A percentile compares a stretch with the other conserved stretches of the same genome.
These are phyloP conservation scores for Ptiloglossa arizonensis DNA, from an alignment of 1,140 invertebrate species.

Conservation along the genomic window DNA sequence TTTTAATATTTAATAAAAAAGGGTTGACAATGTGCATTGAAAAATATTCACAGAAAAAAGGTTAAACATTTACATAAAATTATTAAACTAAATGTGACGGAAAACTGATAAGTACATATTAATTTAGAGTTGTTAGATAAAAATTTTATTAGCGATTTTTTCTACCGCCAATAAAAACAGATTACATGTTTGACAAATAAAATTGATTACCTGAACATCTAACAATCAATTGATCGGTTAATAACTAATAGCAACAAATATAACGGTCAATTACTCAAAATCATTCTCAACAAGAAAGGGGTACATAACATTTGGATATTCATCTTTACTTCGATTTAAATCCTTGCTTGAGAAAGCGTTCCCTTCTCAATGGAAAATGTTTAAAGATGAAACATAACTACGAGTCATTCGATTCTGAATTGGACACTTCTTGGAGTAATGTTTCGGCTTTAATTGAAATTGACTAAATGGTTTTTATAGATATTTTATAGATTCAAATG, in stretches of 20 bases:
- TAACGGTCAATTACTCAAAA: not conserved
- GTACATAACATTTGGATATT: conserved; percentile 16
- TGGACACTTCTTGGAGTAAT: too few species aligned
- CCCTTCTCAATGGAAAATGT: not conserved
- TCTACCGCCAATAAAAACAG: conserved; percentile 9
- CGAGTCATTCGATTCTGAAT: too few species aligned
- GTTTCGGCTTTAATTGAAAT: too few species aligned
- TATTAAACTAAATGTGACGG: not conserved
- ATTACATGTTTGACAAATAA: conserved; percentile 1
- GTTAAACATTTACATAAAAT: not conserved
- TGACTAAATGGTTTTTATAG: too few species aligned
- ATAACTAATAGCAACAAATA: conserved; percentile 1
- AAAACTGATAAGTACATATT: not conserved
- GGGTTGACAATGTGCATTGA: not conserved
- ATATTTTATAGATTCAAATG: too few species aligned
- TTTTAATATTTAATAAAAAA: not conserved
- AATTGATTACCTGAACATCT: conserved; percentile 7
- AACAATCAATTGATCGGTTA: not conserved
- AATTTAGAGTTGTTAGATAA: not conserved
- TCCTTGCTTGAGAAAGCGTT: not conserved
- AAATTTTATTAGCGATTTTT: not conserved
- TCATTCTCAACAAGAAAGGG: not conserved
- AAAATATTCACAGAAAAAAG: not conserved
- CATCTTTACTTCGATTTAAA: conserved; percentile 27
- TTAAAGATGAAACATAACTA: conserved; percentile 14